These are phyloP conservation scores for Drosophila sp. DNA, from an alignment of 1,140 invertebrate species.

Conservation along the genomic window DNA sequence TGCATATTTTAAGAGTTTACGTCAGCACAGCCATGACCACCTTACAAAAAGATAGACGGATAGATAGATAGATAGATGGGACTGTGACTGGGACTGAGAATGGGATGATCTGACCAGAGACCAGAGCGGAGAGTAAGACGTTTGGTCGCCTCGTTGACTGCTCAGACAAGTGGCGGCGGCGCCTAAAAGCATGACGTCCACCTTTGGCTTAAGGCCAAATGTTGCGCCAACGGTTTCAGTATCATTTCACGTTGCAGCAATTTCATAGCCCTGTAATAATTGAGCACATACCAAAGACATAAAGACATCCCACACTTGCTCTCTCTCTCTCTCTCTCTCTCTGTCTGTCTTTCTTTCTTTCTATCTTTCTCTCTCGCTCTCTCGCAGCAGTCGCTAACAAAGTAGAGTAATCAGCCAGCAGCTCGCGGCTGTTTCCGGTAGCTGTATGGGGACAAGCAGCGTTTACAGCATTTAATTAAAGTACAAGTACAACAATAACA, in stretches of 20 bases:
- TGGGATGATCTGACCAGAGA: slow-evolving; percentile 15
- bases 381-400: slow-evolving; percentile 28
- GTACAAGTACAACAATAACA: slow-evolving; percentile 39
- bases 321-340: not conserved
- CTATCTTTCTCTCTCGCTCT: not conserved
- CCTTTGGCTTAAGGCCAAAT: slow-evolving; percentile 63
- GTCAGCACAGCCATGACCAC: slow-evolving; percentile 72
- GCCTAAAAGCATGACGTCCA: slow-evolving; percentile 70
- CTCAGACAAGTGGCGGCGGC: slow-evolving; percentile 55
- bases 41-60: slow-evolving; percentile 34
- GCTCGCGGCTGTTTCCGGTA: slow-evolving; percentile 57
- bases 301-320: not conserved
- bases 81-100: not conserved
- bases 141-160: slow-evolving; percentile 29
- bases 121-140: not conserved
- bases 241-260: slow-evolving; percentile 21
- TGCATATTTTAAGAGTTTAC: slow-evolving; percentile 73
- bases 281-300: slow-evolving; percentile 27
- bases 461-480: slow-evolving; percentile 62
- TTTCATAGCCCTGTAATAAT: slow-evolving; percentile 32
- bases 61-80: slow-evolving; percentile 2
- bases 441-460: slow-evolving; percentile 17
- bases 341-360: slow-evolving; percentile 1
- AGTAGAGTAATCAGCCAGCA: slow-evolving; percentile 40
- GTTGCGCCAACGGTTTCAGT: slow-evolving; percentile 34